Base-by-base conservation (phyloP, 2,888 invertebrate species). In the Eupithecia dodoneata region DNA sequence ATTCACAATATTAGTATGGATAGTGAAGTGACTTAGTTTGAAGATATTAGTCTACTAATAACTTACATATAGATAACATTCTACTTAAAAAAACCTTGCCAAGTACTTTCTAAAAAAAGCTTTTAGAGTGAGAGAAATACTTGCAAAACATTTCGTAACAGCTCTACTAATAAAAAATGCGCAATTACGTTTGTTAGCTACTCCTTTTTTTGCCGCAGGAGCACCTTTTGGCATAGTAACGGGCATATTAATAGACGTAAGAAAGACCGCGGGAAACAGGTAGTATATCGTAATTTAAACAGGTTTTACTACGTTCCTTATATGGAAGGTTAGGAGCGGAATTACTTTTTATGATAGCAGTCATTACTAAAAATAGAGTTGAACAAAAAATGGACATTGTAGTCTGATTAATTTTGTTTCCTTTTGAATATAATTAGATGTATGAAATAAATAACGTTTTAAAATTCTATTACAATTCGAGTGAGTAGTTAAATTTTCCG, bases 341-440 rank as follows among this genome's bases (percentile, higher is more conserved):
- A 63, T 30, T 12, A 63, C 15, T 7, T 6, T 42, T 66, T 15
- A 66, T 66, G 41, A 66, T 66, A 42, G 41, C 41, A 42, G 42
- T 41, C 41, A 66, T 42, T n/a, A 59, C 55, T 59, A 66, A 66
- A 66, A 42, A 42, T 66, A 66, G 66, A 66, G 5, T 41, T 42
- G 13, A 15, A 65, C 65, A 65, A 42, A 66, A 42, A 66, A 63
- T 63, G 0, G 30, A 1, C 12, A 59, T 18, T 63, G 63, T 63
- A 12, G 30, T 10, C 2, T 63, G 30, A 10, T 12, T 63, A 15
- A 66, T 66, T 6, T 66, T 7, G 13, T 66, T 66, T 66, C 66
- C 66, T 66, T 66, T 66, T n/a, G n/a, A n/a, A n/a, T n/a, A n/a
- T n/a, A n/a, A n/a, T n/a, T 42, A 15, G 42, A 66, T 66, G 41